Conservation (phyloP, 2,888 invertebrate genomes). For the Trachelus troglodyta region DNA sequence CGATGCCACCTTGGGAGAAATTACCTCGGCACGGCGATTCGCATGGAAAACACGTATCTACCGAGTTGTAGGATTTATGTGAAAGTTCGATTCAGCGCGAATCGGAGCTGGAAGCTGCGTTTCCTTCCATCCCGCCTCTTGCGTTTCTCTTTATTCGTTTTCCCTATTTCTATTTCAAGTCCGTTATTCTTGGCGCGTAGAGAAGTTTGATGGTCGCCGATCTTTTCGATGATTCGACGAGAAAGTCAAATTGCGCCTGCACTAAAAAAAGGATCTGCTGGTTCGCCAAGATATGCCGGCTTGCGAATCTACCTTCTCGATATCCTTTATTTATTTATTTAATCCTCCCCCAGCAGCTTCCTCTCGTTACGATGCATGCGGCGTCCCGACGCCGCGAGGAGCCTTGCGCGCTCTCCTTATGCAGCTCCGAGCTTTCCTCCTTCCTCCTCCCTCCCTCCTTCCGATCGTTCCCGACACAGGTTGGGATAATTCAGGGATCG, state of each 20-base stretch:
- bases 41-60: constrained; percentile 46
- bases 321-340: no score
- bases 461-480: not conserved
- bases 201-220: constrained; percentile 25
- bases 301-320: no score
- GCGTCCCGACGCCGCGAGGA: no score
- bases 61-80: constrained; percentile 45
- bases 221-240: constrained; percentile 35
- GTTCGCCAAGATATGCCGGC: no score
- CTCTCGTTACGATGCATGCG: no score
- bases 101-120: constrained; percentile 8
- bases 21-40: constrained; percentile 36
- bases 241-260: constrained; percentile 20
- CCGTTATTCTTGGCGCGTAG: constrained; percentile 30
- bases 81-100: constrained; percentile 35
- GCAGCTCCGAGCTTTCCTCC: no score
- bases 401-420: no score
- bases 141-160: constrained; percentile 10
- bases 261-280: no score
- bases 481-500: not conserved
- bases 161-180: constrained; percentile 25
- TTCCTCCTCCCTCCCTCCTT: no score
- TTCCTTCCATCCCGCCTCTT: not conserved
- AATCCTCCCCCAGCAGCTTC: no score
- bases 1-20: constrained; percentile 25